A percentile compares a stretch with the other conserved stretches of the same genome.
Evolutionary conservation across 2,888 invertebrate genomes (phyloP).

Genomic region (Blastobasis lacticolella): DNA sequence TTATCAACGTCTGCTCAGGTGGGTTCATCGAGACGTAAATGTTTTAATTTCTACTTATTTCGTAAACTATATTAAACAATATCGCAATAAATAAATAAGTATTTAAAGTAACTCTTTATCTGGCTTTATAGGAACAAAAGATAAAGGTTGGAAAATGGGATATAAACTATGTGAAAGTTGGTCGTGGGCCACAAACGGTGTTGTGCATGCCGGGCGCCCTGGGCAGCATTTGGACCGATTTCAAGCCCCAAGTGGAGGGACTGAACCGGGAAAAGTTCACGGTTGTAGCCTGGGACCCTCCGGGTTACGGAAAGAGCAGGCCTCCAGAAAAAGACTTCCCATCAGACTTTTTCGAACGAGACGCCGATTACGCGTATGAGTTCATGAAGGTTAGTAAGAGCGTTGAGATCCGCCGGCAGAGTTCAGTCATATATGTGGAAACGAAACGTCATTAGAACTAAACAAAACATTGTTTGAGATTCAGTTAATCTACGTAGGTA

Average conservation of each 20-base stretch:
- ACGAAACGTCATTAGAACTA: too few species aligned
- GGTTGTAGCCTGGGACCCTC: constrained; percentile 86
- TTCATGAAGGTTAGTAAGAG: constrained; percentile 77
- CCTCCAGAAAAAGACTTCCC: constrained; percentile 84
- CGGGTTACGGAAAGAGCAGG: constrained; percentile 88
- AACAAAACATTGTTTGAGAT: too few species aligned
- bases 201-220: constrained; percentile 87
- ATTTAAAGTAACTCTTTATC: too few species aligned
- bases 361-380: constrained; percentile 80
- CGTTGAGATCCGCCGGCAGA: too few species aligned
- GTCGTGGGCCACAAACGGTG: constrained; percentile 75
- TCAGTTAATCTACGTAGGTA: too few species aligned
- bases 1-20: neutral
- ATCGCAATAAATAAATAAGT: too few species aligned
- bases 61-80: too few species aligned
- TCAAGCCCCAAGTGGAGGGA: constrained; percentile 82
- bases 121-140: constrained; percentile 73
- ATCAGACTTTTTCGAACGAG: constrained; percentile 80
- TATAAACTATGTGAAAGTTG: constrained; percentile 75
- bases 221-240: constrained; percentile 88
- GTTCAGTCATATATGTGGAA: too few species aligned
- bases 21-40: too few species aligned
- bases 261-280: constrained; percentile 77
- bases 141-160: constrained; percentile 74
- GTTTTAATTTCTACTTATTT: too few species aligned